These are phyloP conservation scores for Crocodylus rhombifer DNA, from an alignment of 2,797 vertebrate species.

Conservation along the genomic window DNA sequence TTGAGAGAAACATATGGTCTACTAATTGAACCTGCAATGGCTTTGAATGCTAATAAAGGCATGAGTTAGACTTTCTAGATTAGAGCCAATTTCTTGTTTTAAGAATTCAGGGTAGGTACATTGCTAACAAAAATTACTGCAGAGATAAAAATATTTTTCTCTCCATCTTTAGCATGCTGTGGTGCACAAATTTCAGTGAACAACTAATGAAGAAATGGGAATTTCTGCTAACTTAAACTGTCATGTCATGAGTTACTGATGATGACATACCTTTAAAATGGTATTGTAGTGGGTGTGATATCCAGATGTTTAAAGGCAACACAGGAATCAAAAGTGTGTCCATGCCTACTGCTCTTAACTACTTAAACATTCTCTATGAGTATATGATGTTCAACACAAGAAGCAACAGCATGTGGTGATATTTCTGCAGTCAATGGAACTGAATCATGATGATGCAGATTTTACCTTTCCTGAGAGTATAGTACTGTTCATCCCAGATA, in stretches of 20 bases:
- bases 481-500: not conserved
- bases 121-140: not conserved
- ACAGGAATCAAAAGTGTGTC: not conserved
- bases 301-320: not conserved
- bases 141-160: not conserved
- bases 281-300: not conserved
- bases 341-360: not conserved
- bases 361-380: not conserved
- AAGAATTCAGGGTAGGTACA: not conserved
- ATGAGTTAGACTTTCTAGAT: not conserved
- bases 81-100: not conserved
- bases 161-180: not conserved
- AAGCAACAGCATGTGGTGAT: not conserved
- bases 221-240: not conserved
- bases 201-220: not conserved
- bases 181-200: not conserved
- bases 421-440: not conserved
- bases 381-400: not conserved
- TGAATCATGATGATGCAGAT: not conserved
- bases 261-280: not conserved
- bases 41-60: not conserved
- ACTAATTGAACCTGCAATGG: not conserved
- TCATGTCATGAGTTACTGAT: not conserved
- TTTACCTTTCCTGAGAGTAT: not conserved
- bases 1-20: not conserved